phyloP scores from a whole-genome alignment of 2,888 invertebrate genomes.

The Drepana falcataria region DNA sequence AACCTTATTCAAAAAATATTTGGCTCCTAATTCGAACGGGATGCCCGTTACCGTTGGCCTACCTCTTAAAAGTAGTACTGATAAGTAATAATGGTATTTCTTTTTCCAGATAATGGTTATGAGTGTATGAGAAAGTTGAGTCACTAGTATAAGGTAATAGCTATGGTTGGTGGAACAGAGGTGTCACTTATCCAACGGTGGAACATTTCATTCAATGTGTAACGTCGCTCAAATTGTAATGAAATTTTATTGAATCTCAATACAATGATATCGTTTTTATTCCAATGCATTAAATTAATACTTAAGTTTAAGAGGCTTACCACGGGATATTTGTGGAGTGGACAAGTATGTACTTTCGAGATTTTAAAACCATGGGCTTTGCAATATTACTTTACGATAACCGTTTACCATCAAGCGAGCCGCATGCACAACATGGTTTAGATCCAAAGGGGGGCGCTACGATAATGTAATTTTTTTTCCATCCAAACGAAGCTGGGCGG shows the following conservation, averaged over 20 bases:
- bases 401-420: too few relatives aligned
- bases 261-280: conserved; percentile 13
- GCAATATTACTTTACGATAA: too few relatives aligned
- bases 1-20: too few relatives aligned
- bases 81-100: conserved; percentile 2
- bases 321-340: neutral
- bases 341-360: neutral
- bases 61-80: conserved; percentile 2
- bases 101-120: conserved; percentile 43
- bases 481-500: too few relatives aligned
- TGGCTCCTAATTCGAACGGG: neutral
- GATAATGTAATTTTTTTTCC: too few relatives aligned
- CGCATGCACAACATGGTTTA: too few relatives aligned
- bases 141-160: conserved; percentile 30
- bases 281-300: conserved; percentile 9
- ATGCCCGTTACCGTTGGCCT: neutral
- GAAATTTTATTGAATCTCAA: conserved; percentile 26
- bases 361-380: too few relatives aligned
- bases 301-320: conserved; percentile 2
- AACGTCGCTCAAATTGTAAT: conserved; percentile 55
- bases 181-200: conserved; percentile 17
- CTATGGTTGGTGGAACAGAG: conserved; percentile 14
- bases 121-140: conserved; percentile 43
- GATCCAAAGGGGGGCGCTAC: too few relatives aligned
- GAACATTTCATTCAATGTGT: conserved; percentile 17